Evolutionary conservation across 2,797 vertebrate species (phyloP).

Genomic region (Aulostomus chinensis): DNA sequence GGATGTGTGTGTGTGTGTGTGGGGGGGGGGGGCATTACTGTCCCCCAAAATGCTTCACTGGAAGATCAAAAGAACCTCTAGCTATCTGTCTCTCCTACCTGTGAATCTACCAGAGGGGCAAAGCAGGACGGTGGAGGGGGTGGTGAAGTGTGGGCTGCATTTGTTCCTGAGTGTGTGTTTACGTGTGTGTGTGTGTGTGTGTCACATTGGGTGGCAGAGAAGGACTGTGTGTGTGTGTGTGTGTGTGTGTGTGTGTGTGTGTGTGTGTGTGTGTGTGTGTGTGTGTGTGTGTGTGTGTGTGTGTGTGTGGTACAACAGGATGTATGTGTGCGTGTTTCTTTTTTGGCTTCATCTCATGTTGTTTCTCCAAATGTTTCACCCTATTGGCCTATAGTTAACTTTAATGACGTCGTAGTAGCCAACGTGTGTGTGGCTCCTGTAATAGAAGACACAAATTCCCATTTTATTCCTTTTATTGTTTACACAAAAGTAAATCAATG

Average conservation of each 20-base stretch:
- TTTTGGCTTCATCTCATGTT: background rate
- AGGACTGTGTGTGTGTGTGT: slow-evolving; percentile 11
- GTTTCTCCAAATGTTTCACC: background rate
- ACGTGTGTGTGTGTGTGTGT: slow-evolving; percentile 8
- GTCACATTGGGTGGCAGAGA: too few relatives aligned
- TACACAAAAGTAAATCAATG: too few relatives aligned
- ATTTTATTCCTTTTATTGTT: background rate
- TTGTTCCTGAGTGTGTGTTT: slow-evolving; percentile 23
- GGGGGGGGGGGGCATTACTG: background rate
- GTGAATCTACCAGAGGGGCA: slow-evolving; percentile 24
- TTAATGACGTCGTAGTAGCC: background rate
- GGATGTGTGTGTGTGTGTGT: too few relatives aligned
- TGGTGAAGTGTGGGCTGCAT: slow-evolving; percentile 29
- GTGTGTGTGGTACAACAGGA: slow-evolving; percentile 15
- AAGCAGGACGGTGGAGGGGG: background rate
- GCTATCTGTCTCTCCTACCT: slow-evolving; percentile 32
- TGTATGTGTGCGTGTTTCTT: slow-evolving; percentile 10
- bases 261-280: background rate
- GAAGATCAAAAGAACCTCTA: slow-evolving; percentile 36
- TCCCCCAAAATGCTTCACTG: background rate
- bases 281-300: slow-evolving; percentile 16
- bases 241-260: slow-evolving; percentile 15
- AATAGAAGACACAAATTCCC: background rate
- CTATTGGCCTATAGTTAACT: too few relatives aligned
- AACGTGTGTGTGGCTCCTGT: background rate